Base-by-base conservation (phyloP, 92 coral and sea anemone species). In the Scolanthus callimorphus region DNA sequence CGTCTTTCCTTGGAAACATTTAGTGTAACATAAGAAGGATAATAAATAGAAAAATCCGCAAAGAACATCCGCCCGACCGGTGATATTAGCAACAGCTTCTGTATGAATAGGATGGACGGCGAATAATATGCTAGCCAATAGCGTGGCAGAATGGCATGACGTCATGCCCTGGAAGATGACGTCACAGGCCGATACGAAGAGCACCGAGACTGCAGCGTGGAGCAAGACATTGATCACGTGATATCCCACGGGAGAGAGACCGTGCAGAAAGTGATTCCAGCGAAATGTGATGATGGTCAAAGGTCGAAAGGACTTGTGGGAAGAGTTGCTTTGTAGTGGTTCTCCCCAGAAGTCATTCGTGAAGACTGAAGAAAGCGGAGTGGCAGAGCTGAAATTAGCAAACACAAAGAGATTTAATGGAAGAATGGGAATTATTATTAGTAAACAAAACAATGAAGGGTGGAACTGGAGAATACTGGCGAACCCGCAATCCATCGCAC, bases 241-340 rank as follows among this genome's bases (percentile, higher is more conserved):
- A 48, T 85, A 89, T 13, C 81, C 85, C 0, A 66, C 37, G 10
- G 97, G 89, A 27, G 75, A 59, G 19, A 89, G 73, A 3, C 97
- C 77, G 37, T 86, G 84, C 0, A 80, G 0, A 50, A 71, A 29
- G 37, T 51, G 80, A 56, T 89, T 85, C 89, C 78, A 80, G n/a
- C 92, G 79, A 25, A 89, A 85, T 2, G 91, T 85, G 0, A 89
- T 49, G 51, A 85, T 59, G 10, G 88, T 84, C 11, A 80, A 34
- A 4, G 97, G 97, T 17, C 97, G 77, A 55, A 75, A 89, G 2
- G 97, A 89, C 77, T 89, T 80, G 75, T 89, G 97, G 20, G 94
- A 80, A 3, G 51, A 25, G 31, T 77, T 79, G 13, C 92, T 80
- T 48, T 58, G 28, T 17, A 89, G 31, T 17, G 97, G 87, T 15